Conservation (phyloP, 2,113 vertebrate genomes). For the Antigone vipio region DNA sequence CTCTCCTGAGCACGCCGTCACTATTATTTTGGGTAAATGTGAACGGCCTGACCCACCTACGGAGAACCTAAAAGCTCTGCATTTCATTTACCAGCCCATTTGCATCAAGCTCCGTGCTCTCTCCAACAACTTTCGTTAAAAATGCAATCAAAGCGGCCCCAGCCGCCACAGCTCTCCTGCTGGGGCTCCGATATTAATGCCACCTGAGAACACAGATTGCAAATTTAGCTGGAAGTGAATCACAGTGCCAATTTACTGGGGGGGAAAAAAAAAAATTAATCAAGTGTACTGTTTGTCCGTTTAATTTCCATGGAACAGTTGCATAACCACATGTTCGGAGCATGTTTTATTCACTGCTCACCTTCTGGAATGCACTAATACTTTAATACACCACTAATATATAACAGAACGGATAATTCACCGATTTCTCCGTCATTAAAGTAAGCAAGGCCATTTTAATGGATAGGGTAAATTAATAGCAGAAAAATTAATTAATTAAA, state of each 20-base stretch:
- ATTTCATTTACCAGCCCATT: slow-evolving; percentile 30
- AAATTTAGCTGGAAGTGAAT: slow-evolving; percentile 61
- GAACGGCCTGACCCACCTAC: slow-evolving; percentile 31
- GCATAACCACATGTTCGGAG: slow-evolving; percentile 50
- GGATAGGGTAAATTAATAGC: not conserved
- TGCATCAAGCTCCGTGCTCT: not conserved
- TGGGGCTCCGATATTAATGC: slow-evolving; percentile 46
- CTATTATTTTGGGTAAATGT: not conserved
- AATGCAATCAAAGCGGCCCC: slow-evolving; percentile 34
- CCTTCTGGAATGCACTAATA: slow-evolving; percentile 54
- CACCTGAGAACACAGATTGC: slow-evolving; percentile 55
- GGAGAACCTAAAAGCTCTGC: slow-evolving; percentile 41
- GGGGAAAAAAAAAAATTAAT: not conserved
- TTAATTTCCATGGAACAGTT: slow-evolving; percentile 56
- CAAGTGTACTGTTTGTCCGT: slow-evolving; percentile 51
- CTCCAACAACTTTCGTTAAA: not conserved
- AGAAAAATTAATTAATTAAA: not conserved
- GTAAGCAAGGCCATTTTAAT: not conserved
- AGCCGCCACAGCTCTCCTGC: slow-evolving; percentile 22
- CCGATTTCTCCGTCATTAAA: not conserved
- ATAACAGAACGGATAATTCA: not conserved
- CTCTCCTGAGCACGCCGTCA: not conserved
- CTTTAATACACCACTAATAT: slow-evolving; percentile 29
- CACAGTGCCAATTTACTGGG: slow-evolving; percentile 17
- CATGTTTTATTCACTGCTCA: slow-evolving; percentile 40